A percentile compares a stretch with the other conserved stretches of the same genome.
These are phyloP conservation scores for Strigamia transsilvanica DNA, from an alignment of 2,888 invertebrate species.

Conservation along the genomic window DNA sequence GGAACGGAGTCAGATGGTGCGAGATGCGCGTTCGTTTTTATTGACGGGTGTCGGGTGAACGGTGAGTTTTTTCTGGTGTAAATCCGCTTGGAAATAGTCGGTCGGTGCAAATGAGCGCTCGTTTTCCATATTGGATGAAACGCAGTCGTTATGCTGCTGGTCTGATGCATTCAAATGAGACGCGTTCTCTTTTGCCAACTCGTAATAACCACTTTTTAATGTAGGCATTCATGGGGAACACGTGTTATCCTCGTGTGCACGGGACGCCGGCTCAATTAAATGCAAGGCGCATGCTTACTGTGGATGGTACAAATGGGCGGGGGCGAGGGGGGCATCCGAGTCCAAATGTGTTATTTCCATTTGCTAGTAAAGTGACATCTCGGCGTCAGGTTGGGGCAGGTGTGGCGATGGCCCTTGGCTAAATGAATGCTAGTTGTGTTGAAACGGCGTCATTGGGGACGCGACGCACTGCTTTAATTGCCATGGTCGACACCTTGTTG, in stretches of 20 bases:
- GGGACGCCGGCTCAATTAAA: constrained; percentile 30
- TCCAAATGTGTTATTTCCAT: constrained; percentile 26
- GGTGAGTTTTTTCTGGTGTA: constrained; percentile 28
- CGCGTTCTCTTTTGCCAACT: constrained; percentile 38
- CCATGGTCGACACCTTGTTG: constrained; percentile 25
- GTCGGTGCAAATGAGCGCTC: constrained; percentile 30
- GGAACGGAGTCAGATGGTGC: constrained; percentile 44
- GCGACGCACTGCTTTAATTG: constrained; percentile 39
- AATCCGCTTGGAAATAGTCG: constrained; percentile 30
- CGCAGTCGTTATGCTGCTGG: constrained; percentile 45
- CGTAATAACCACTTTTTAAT: constrained; percentile 51
- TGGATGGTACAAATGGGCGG: constrained; percentile 7
- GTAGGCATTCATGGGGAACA: constrained; percentile 45
- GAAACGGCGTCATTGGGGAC: constrained; percentile 44
- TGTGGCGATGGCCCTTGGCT: constrained; percentile 20
- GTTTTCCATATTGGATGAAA: constrained; percentile 51
- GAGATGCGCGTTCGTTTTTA: constrained; percentile 26
- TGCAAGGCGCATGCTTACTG: constrained; percentile 26
- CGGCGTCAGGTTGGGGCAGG: constrained; percentile 30
- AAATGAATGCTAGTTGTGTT: background rate
- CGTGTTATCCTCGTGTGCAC: constrained; percentile 48
- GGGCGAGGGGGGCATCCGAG: background rate
- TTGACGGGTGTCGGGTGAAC: constrained; percentile 30
- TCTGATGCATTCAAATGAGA: constrained; percentile 51
- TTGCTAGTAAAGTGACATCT: constrained; percentile 15